Base-by-base conservation (phyloP, 1,140 invertebrate species). In the Aphis craccivora region DNA sequence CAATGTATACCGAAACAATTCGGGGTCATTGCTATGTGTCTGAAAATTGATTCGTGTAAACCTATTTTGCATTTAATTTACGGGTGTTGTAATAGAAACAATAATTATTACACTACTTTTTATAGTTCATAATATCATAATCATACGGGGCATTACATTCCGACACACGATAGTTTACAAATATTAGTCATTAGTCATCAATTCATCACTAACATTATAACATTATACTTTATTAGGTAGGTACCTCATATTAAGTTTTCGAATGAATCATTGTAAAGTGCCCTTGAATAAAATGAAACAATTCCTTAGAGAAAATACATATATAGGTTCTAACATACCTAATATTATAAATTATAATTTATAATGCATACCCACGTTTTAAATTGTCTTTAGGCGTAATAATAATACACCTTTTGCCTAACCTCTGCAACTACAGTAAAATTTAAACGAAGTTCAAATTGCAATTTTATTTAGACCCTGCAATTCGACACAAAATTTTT, bases 1-100 rank as follows among this genome's bases (percentile, higher is more conserved):
- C 90, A 91, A 92, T 81, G 90, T 37, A n/a, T 67, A n/a, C 90
- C 67, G 43, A 92, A 91, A 92, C 67, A 7, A 76, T 43, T 48
- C 60, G 48, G 1, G 90, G 90, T 35, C 90, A 37, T 76, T 91
- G 45, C 40, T 67, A 91, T 35, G 40, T 45, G 30, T 76, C 76
- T 45, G 18, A 81, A 91, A 53, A 89, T 89, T 25, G 35, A 89
- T 89, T 89, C 51, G 23, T 55, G 51, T 55, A 55, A 88, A 51
- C n/a, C 20, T 55, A 55, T 55, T 89, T 89, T 25, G 48, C 35
- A 37, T 89, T 55, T 89, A 37, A 89, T 89, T 53, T 88, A 88
- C 20, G n/a, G 25, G 11, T 55, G n/a, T 37, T 9, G 88, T 40
- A 89, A 89, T 37, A 35, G 48, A 11, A 25, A 37, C 88, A 22